Evolutionary conservation across 1,140 invertebrate species (phyloP), one percentile per base, ranked within the genome.

Genomic region (Daktulosphaira vitifoliae): DNA sequence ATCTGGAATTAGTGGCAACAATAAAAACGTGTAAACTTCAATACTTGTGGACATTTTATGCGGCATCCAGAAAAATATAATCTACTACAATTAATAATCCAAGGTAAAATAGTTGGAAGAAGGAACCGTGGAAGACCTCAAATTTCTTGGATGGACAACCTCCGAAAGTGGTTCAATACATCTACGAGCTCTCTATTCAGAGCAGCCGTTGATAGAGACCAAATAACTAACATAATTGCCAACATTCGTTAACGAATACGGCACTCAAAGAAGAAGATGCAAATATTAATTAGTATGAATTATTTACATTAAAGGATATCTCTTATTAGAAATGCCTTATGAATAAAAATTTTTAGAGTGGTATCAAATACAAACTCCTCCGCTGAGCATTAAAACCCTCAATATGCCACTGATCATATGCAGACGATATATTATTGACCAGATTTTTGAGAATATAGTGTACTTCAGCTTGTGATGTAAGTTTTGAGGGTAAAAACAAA

Each of bases 61-160:
- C 6, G 59, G 46, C 42, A 65, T 26, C n/a, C 39, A 65, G 26
- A 65, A 49, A 26, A 65, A 33, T 53, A 53, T 33, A 29, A 5
- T 52, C 4, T 66, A 33, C 38, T 56, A 42, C 33, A 56, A 66
- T 9, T 39, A 13, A 59, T 59, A 26, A 6, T 65, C 25, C 29
- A 44, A 37, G 65, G 50, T 15, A 54, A 66, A 54, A 39, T 59
- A 37, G 26, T 18, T 13, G 65, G 52, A 33, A 66, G 44, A 66
- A 66, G 65, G 39, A 39, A 16, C 16, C 50, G 51, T 42, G 65
- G 65, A 20, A 59, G 52, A 66, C 37, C 15, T 15, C 5, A 49
- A 66, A 66, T 50, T 29, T 56, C 51, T 42, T 25, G 50, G 37
- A 38, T 66, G 11, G 11, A 52, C 18, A 52, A 66, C 23, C 38